phyloP scores from a whole-genome alignment of 2,888 invertebrate species.

The Metopia argyrocephala region DNA sequence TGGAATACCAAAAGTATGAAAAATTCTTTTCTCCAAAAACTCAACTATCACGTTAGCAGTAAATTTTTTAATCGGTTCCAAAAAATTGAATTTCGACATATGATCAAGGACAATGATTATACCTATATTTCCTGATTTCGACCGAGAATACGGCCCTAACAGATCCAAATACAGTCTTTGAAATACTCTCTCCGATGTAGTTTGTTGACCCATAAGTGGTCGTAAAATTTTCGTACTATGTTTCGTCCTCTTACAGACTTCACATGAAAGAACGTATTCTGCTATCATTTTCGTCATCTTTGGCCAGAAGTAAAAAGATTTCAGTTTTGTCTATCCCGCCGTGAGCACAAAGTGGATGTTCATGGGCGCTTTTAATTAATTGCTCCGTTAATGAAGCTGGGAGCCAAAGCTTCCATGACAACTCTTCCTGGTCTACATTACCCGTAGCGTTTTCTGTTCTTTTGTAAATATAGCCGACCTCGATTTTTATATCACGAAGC shows the following conservation, averaged over 20 bases:
- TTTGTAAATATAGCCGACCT: no score
- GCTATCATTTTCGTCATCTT: slow-evolving; percentile 20
- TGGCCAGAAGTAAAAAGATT: slow-evolving; percentile 27
- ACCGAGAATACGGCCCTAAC: slow-evolving; percentile 9
- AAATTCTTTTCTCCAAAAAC: neutral
- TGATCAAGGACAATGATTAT: neutral
- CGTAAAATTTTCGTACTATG: slow-evolving; percentile 5
- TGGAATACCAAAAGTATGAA: neutral
- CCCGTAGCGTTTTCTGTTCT: no score
- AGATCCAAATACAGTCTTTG: slow-evolving; percentile 16
- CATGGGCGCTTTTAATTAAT: slow-evolving; percentile 10
- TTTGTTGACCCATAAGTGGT: slow-evolving; percentile 18
- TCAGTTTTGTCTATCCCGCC: slow-evolving; percentile 22
- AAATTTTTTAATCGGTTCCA: no score
- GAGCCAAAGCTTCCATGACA: slow-evolving; percentile 32
- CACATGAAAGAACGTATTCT: slow-evolving; percentile 4
- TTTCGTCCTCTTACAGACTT: slow-evolving; percentile 20
- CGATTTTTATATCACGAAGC: no score
- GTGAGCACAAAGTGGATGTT: slow-evolving; percentile 18
- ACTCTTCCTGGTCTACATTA: neutral
- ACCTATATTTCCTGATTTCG: slow-evolving; percentile 7
- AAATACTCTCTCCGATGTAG: slow-evolving; percentile 11
- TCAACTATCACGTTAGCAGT: neutral
- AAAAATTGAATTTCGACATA: no score
- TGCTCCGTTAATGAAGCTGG: neutral